Evolutionary conservation across 2,113 vertebrate species (phyloP).

Genomic region (Zosterops pallidus): DNA sequence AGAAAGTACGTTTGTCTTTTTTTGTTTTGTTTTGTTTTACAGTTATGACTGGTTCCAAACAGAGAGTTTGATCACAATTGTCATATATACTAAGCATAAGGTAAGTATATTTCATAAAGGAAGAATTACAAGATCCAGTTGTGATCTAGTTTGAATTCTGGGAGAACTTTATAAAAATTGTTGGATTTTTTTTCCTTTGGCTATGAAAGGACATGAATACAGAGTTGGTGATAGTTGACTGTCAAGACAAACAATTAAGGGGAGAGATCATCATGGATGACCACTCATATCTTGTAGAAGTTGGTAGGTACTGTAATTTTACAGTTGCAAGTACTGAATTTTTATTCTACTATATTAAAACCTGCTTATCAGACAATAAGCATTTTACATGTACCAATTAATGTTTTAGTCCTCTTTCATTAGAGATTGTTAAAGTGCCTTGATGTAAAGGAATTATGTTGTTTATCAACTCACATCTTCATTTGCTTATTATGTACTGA

Average conservation of each 20-base stretch:
- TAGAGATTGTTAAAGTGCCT: not conserved
- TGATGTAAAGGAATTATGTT: not conserved
- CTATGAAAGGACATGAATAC: conserved; percentile 72
- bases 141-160: not conserved
- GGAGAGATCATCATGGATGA: conserved; percentile 82
- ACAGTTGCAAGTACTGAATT: not conserved
- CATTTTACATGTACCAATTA: not conserved
- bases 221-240: conserved; percentile 82
- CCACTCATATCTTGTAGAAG: conserved; percentile 84
- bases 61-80: conserved; percentile 80
- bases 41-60: conserved; percentile 99
- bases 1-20: not conserved
- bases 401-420: not conserved
- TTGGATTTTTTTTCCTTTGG: not conserved
- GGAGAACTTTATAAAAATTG: not conserved
- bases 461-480: not conserved
- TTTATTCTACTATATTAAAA: not conserved
- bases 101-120: conserved; percentile 48
- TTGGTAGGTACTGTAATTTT: conserved; percentile 79
- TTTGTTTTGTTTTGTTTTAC: conserved; percentile 30
- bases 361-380: not conserved
- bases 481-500: not conserved
- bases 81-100: conserved; percentile 88
- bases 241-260: conserved; percentile 76
- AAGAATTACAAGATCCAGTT: not conserved